A percentile compares a stretch with the other conserved stretches of the same genome.
Evolutionary conservation across 1,140 invertebrate species (phyloP).

Genomic region (Popillia japonica): DNA sequence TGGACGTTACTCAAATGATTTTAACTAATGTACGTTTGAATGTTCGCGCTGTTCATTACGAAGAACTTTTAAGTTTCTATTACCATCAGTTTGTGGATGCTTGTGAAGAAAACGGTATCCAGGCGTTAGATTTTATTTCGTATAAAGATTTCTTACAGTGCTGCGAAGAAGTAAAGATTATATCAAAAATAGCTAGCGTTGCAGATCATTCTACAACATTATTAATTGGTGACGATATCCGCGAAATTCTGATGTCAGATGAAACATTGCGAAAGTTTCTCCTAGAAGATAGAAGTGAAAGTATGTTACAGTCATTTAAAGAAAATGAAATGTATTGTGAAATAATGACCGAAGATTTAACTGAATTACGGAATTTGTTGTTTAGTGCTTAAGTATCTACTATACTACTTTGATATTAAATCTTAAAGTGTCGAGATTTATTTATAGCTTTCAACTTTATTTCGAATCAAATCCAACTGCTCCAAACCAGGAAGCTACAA

Average conservation of each 20-base stretch:
- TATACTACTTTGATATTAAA: no score
- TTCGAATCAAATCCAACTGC: no score
- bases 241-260: constrained; percentile 35
- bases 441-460: no score
- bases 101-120: neutral
- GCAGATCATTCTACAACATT: constrained; percentile 42
- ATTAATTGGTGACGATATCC: constrained; percentile 33
- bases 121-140: constrained; percentile 14
- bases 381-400: neutral
- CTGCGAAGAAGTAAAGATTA: constrained; percentile 41
- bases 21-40: constrained; percentile 56
- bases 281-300: constrained; percentile 40
- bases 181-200: constrained; percentile 41
- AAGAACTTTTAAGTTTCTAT: constrained; percentile 64
- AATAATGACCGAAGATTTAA: constrained; percentile 43
- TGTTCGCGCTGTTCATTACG: constrained; percentile 58
- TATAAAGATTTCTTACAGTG: constrained; percentile 38
- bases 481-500: no score
- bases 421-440: no score
- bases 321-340: constrained; percentile 41
- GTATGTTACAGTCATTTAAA: constrained; percentile 38
- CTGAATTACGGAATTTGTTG: constrained; percentile 45
- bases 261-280: constrained; percentile 44
- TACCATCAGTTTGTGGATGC: constrained; percentile 50
- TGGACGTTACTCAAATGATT: constrained; percentile 59